Evolutionary conservation across 2,888 invertebrate genomes (phyloP), one percentile per base, ranked within the genome.

Genomic region (Drepanosiphum platanoidis): DNA sequence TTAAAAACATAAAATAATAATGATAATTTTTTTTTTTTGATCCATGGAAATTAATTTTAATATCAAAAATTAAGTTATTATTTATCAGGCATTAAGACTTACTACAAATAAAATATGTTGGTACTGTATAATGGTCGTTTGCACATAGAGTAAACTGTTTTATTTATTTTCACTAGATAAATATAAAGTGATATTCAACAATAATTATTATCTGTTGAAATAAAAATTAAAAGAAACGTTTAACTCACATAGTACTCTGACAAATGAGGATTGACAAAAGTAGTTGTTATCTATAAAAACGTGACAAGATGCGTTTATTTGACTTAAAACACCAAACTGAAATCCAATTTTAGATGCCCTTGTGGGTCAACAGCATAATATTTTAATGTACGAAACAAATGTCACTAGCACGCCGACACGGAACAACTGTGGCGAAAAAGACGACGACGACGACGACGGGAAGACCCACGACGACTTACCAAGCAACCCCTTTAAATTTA

Each of bases 281-380:
- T 46, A 2, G 5, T 3, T 2, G 15, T 64, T n/a, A 9, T 36
- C 18, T 5, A 70, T 30, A n/a, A 18, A 68, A 68, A 32, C 32
- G 15, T 32, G 11, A 34, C 2, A 80, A 52, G 70, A 36, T 52
- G 22, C 32, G 70, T 71, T 22, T n/a, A 80, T 71, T 81, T 72
- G 5, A 61, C 7, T 9, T 15, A 27, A 11, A n/a, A 39, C 61
- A 72, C 34, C 66, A 22, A 36, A 75, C 42, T 32, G 27, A 66
- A 75, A 58, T 83, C 74, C 74, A 83, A 83, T 83, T 83, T 83
- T 83, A 83, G 74, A 83, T 71, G 83, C 74, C 83, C 83, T 83
- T 83, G 83, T 71, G 72, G 46, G 42, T 83, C 36, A 52, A 83
- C 66, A 66, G 32, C 18, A 75, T 75, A 66, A 75, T 34, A 66